Evolutionary conservation across 2,797 vertebrate genomes (phyloP).

Genomic region (Liparis tanakae): DNA sequence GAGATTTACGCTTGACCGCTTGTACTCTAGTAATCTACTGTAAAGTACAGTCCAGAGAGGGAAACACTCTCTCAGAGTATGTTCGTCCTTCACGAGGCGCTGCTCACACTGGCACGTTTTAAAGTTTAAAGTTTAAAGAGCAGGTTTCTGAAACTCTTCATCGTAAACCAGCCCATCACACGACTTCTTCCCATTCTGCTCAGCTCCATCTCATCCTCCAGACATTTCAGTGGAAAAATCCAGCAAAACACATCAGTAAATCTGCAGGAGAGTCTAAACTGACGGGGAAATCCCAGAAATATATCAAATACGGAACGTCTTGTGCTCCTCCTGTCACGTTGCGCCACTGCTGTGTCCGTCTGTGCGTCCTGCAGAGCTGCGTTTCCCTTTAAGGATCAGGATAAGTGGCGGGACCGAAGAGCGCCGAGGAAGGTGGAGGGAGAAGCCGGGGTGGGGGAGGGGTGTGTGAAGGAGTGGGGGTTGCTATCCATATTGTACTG

Average conservation of each 20-base stretch:
- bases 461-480: slow-evolving; percentile 40
- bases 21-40: slow-evolving; percentile 61
- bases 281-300: neutral
- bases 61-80: slow-evolving; percentile 20
- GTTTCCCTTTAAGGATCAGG: slow-evolving; percentile 78
- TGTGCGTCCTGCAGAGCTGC: slow-evolving; percentile 14
- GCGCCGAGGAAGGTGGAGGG: slow-evolving; percentile 54
- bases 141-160: neutral
- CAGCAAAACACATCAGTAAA: neutral
- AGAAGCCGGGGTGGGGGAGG: slow-evolving; percentile 57
- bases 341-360: neutral
- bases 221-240: neutral
- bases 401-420: slow-evolving; percentile 57
- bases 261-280: neutral
- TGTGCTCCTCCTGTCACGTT: neutral
- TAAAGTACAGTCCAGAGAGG: slow-evolving; percentile 37
- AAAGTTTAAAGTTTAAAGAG: no score
- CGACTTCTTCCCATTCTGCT: neutral
- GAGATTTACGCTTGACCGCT: slow-evolving; percentile 45
- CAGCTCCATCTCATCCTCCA: neutral
- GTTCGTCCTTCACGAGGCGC: slow-evolving; percentile 30
- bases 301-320: neutral
- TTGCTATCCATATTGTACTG: slow-evolving; percentile 59
- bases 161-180: neutral
- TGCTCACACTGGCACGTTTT: neutral